These are phyloP conservation scores for Lordiphosa andalusiaca DNA, from an alignment of 2,888 invertebrate genomes.

Conservation along the genomic window DNA sequence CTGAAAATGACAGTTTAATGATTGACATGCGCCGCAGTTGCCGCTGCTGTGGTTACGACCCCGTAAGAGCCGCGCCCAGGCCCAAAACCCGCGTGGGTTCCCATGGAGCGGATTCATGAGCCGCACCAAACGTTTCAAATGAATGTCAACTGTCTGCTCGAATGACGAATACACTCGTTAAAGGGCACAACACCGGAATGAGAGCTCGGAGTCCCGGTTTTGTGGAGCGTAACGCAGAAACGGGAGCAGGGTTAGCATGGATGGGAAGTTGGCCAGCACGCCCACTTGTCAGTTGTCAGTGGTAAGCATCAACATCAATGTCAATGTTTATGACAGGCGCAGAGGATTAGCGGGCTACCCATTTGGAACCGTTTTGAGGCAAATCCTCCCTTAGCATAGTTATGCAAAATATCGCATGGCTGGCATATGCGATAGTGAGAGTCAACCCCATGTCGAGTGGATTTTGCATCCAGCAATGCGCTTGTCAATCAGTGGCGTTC, in stretches of 20 bases:
- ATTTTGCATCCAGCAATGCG: constrained; percentile 27
- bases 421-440: constrained; percentile 13
- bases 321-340: constrained; percentile 75
- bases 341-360: constrained; percentile 68
- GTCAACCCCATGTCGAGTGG: constrained; percentile 26
- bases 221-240: constrained; percentile 62
- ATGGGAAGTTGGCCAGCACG: constrained; percentile 57
- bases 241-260: constrained; percentile 25
- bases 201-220: constrained; percentile 48
- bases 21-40: constrained; percentile 69
- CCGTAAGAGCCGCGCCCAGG: constrained; percentile 12
- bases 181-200: constrained; percentile 68
- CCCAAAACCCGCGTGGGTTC: constrained; percentile 21
- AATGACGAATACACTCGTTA: constrained; percentile 73
- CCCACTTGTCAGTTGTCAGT: constrained; percentile 63
- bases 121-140: constrained; percentile 54
- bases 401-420: constrained; percentile 11
- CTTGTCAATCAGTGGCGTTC: constrained; percentile 64
- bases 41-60: constrained; percentile 30
- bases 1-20: constrained; percentile 77
- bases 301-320: constrained; percentile 61
- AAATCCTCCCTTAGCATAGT: constrained; percentile 8
- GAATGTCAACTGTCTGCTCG: constrained; percentile 72
- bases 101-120: constrained; percentile 44
- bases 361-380: constrained; percentile 51